Evolutionary conservation across 2,113 vertebrate species (phyloP), one percentile per base, ranked within the genome.

Genomic region (Meleagris gallopavo): DNA sequence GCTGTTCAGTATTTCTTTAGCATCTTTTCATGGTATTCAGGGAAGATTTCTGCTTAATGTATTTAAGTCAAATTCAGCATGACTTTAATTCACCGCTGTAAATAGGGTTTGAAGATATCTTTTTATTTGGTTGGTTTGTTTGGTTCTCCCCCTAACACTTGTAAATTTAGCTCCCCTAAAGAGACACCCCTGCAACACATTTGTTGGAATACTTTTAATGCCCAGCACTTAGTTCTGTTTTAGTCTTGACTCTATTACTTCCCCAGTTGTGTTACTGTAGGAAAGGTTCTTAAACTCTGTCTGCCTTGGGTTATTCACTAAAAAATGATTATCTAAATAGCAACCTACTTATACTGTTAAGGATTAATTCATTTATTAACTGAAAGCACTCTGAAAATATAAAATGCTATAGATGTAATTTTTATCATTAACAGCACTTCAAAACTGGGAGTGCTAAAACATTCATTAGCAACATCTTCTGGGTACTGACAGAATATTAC

Each of bases 361-460:
- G 55, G 65, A 92, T 83, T 61, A 74, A 38, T 71, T 91, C 2
- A 86, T 88, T 94, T 70, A 74, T 88, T 86, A 85, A 74, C 46
- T 71, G 80, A 55, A 83, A 89, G 34, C 32, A 48, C 52, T 89
- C 69, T 36, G 13, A 71, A 89, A 85, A 65, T 50, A 50, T 46
- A 13, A 85, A 80, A 69, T 80, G 29, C 67, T 83, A 18, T 64
- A 41, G 52, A 55, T 81, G 9, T 58, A 32, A 79, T 57, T 80
- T 91, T 81, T 83, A 27, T 67, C 18, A 43, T 85, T 94, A 95
- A 38, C 38, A 55, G 5, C 14, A 13, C 41, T 87, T 93, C 64
- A 89, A 83, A 67, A 18, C 41, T 71, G 40, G 34, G 36, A 80
- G 67, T 54, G 34, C 57, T 60, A 64, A 85, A 77, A 40, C 3